phyloP scores from a whole-genome alignment of 2,113 vertebrate genomes.

The Xyrauchen texanus region DNA sequence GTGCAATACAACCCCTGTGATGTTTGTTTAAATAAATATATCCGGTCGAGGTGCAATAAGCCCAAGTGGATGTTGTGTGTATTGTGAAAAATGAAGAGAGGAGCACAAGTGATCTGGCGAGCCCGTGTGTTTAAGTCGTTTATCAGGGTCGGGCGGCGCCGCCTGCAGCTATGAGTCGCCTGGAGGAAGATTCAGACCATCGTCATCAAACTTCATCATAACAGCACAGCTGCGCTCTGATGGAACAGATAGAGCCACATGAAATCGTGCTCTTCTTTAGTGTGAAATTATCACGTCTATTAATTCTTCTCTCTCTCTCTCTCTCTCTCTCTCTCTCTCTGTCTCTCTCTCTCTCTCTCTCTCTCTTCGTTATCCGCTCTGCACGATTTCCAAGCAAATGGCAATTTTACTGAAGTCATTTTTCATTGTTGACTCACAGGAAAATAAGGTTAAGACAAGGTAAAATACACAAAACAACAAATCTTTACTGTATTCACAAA shows the following conservation, averaged over 20 bases:
- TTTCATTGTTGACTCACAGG: conserved; percentile 67
- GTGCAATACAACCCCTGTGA: conserved; percentile 29
- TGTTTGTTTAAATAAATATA: conserved; percentile 55
- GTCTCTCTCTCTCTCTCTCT: too few species aligned
- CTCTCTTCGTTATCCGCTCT: too few species aligned
- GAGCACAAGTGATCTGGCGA: conserved; percentile 61
- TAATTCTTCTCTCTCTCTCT: conserved; percentile 81
- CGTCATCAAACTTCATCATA: conserved; percentile 94
- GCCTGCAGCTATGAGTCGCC: conserved; percentile 90
- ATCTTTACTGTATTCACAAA: neutral
- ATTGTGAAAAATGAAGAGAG: conserved; percentile 58
- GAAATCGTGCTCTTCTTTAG: conserved; percentile 89
- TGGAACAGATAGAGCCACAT: conserved; percentile 86
- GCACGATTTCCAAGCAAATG: conserved; percentile 80
- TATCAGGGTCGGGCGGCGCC: conserved; percentile 93
- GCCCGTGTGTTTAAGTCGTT: conserved; percentile 86
- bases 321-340: conserved; percentile 50
- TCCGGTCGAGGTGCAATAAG: conserved; percentile 56
- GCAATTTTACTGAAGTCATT: conserved; percentile 64
- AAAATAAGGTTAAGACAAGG: conserved; percentile 57
- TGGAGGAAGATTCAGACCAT: conserved; percentile 84
- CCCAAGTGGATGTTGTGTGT: conserved; percentile 59
- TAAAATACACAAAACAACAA: too few species aligned
- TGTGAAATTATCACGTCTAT: conserved; percentile 99
- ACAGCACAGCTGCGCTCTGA: conserved; percentile 97